Conservation (phyloP, 2,113 vertebrate genomes). For the Murina feae region DNA sequence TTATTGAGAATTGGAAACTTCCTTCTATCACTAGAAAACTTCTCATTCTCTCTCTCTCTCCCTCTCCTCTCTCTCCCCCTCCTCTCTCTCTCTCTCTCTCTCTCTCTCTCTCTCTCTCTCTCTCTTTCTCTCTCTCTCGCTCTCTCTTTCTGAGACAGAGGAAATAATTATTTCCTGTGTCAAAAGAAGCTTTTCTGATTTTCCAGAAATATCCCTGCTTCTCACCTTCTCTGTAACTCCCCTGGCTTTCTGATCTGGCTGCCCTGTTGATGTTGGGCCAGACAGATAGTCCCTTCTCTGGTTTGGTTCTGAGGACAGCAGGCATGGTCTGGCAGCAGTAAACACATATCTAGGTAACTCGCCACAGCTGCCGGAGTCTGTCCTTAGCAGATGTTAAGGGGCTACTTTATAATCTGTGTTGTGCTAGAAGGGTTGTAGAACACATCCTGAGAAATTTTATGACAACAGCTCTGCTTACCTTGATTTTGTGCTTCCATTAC, state of each 20-base stretch:
- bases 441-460: rapidly evolving
- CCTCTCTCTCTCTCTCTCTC: too few species aligned
- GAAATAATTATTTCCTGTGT: neutral
- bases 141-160: neutral
- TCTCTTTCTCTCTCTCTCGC: too few species aligned
- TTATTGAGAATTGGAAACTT: neutral
- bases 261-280: rapidly evolving
- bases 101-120: too few species aligned
- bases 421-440: neutral
- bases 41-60: too few species aligned
- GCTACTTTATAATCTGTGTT: neutral
- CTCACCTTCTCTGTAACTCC: neutral
- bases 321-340: too few species aligned
- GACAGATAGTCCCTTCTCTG: neutral
- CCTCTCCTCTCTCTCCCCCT: too few species aligned
- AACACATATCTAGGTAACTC: too few species aligned
- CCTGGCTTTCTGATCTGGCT: too few species aligned
- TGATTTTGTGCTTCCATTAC: neutral
- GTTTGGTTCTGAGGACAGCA: neutral
- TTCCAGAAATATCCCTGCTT: neutral
- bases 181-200: neutral
- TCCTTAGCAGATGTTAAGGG: neutral
- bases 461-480: neutral
- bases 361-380: too few species aligned
- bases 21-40: neutral